Conservation (phyloP, 2,888 invertebrate species). For the Cheilosia scutellata region DNA sequence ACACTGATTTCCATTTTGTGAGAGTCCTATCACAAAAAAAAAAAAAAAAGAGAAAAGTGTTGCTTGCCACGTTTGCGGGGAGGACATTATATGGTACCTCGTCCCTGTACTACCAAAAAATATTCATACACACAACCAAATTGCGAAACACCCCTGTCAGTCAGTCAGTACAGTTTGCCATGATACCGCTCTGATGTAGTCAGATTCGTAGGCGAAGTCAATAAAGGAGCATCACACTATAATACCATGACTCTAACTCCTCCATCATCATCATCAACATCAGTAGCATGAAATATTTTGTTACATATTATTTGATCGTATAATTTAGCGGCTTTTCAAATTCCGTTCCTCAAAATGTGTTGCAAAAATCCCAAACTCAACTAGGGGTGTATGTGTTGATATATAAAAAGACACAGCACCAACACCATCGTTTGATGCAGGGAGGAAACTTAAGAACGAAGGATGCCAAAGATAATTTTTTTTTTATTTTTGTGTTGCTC, state of each 20-base stretch:
- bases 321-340: conserved; percentile 73
- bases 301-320: conserved; percentile 74
- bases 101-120: conserved; percentile 38
- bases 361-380: conserved; percentile 55
- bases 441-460: conserved; percentile 30
- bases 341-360: conserved; percentile 58
- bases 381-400: neutral
- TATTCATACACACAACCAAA: conserved; percentile 15
- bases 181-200: conserved; percentile 8
- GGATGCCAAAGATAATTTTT: conserved; percentile 17
- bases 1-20: conserved; percentile 73
- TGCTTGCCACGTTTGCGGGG: conserved; percentile 48
- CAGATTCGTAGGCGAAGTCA: conserved; percentile 56
- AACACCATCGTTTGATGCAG: conserved; percentile 29
- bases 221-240: conserved; percentile 60
- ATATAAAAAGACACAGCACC: neutral
- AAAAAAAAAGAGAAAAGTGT: conserved; percentile 43
- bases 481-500: conserved; percentile 3
- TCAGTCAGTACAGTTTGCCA: conserved; percentile 26
- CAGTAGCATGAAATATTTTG: conserved; percentile 68
- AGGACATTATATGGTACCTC: conserved; percentile 51
- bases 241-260: conserved; percentile 8
- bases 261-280: conserved; percentile 50
- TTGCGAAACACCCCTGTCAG: conserved; percentile 56
- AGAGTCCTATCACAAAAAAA: conserved; percentile 49